Base-by-base conservation (phyloP, 2,888 invertebrate species). In the Micoletzkya japonica region DNA sequence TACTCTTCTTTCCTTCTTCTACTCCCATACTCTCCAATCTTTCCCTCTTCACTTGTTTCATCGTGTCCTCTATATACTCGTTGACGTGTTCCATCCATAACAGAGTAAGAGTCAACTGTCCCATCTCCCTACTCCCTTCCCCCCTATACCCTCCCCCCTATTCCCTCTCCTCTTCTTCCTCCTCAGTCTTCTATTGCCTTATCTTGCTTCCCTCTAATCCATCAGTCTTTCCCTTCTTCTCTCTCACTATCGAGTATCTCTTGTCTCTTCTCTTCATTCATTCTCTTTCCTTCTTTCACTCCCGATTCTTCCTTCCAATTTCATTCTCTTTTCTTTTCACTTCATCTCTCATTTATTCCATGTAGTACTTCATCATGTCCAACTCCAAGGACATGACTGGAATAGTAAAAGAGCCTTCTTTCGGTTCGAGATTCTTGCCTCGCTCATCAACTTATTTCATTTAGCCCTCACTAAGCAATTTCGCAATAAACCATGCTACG, bases 371-470 rank as follows among this genome's bases (percentile, higher is more conserved):
- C 44, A 44, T 14, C 20, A 20, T 10, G 44, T 14, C 10, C 10
- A 14, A 20, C 10, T 14, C 44, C 10, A 44, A 44, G 44, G 44
- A 44, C 10, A 14, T 10, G 44, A 44, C 10, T 20, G 44, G 20
- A 20, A 44, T 20, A 44, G 10, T 10, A 20, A 44, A 20, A 44
- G 44, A 14, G 10, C 10, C 20, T 44, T 20, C 24, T 28, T 28
- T 14, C 26, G n/a, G 30, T 17, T 60, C 37, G 6, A 14, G 37
- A 6, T 32, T 39, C 34, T 26, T 60, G 28, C 28, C 60, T 28
- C 26, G 39, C 39, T 34, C 30, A 30, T 60, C 60, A 39, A 60
- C 39, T 60, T 39, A 60, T 60, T 32, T 39, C 60, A 28, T 60
- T 60, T 39, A 32, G 52, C 39, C 60, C 36, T n/a, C n/a, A n/a